Evolutionary conservation across 2,113 vertebrate species (phyloP), one percentile per base, ranked within the genome.

Genomic region (Steatornis caripensis): DNA sequence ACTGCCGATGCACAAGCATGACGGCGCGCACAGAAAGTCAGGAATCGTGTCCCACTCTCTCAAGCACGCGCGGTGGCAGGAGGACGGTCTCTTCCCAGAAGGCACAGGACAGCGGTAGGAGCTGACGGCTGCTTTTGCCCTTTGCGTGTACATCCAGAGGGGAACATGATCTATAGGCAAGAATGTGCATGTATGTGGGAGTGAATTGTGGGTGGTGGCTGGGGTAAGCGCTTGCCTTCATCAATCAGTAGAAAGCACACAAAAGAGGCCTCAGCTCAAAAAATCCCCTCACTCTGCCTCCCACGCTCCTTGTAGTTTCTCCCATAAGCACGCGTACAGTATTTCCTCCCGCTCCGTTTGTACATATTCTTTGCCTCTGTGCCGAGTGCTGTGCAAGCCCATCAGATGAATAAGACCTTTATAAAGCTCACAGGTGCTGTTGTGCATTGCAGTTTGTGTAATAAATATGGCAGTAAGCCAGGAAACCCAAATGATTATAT

Each of bases 331-430:
- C 1, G 3, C 2, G 0, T 22, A 58, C 62, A 75, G 53, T 60
- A 61, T 75, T 95, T 86, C 69, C 61, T 88, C 89, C 62, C 6
- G 16, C 39, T 88, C 53, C 14, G 0, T 68, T 72, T 87, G 65
- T 74, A 72, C 9, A 1, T 94, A 17, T 48, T 77, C 54, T 62
- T 89, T 4, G 1, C 43, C 75, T 88, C 61, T 8, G 0, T 7
- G n/a, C 61, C 0, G 1, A 91, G n/a, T 16, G 85, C 89, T 32
- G 46, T 20, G 9, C 53, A 37, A 96, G 82, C 24, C 82, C 88
- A 66, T 74, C 90, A 84, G 70, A 93, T 97, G 93, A 96, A 96
- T 95, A 89, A 95, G 80, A 90, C 85, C 76, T 96, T 95, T 91
- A 89, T 96, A 91, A 95, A 92, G 74, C 71, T 90, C 93, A 87